Evolutionary conservation across 1,140 invertebrate species (phyloP), one percentile per base, ranked within the genome.

Genomic region (Penaeus vannamei): DNA sequence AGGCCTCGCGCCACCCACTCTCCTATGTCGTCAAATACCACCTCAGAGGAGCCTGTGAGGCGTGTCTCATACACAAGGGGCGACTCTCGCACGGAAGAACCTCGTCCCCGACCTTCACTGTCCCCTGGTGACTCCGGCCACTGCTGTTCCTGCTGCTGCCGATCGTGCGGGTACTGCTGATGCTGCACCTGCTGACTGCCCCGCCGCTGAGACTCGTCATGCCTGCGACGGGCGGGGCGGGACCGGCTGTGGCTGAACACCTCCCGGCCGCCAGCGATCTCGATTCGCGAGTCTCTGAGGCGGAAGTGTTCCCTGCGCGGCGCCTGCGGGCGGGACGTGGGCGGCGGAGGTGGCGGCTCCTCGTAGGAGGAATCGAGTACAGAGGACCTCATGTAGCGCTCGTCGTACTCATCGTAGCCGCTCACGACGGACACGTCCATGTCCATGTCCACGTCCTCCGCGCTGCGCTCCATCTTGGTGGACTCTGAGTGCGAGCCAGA

Each of bases 181-280:
- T 82, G 81, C 81, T 90, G 86, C 26, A 87, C 85, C 69, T 91
- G 91, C 84, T 91, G 93, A 36, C 92, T 93, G 84, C 92, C 93
- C 88, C 93, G 93, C 89, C 93, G 92, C 90, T 84, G 93, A 92
- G 85, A 91, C 90, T 87, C 93, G 92, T 85, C 93, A 91, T 77
- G 93, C 92, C 84, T 93, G 91, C 92, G 93, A 59, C 87, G 82
- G 42, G 85, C 94, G 79, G 96, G 96, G 94, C 97, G 96, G 92
- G 95, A 96, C 92, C 96, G 93, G 93, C 96, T 97, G 92, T 97
- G 96, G 61, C 96, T 97, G 93, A 96, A 97, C 77, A 97, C 94
- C 93, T 97, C 96, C 84, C 96, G 94, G 84, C 97, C 97, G 91
- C 97, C 97, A 69, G 96, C 97, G 93, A 97, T 97, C 94, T 97